Conservation (phyloP, 2,113 vertebrate genomes). For the Merops nubicus region DNA sequence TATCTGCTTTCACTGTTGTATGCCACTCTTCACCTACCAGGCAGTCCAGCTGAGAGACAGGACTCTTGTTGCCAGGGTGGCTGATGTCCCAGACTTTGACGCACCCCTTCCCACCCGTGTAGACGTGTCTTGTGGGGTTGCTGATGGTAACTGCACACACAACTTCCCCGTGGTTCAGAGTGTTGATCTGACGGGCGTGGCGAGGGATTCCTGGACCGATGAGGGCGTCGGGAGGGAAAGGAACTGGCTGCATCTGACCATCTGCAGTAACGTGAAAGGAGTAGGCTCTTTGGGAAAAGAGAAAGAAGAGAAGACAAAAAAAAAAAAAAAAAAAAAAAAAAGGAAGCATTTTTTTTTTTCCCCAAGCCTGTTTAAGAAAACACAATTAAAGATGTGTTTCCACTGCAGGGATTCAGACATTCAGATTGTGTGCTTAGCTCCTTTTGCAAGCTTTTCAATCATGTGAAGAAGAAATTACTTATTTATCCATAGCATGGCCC, state of each 20-base stretch:
- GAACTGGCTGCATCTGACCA: slow-evolving; percentile 85
- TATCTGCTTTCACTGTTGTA: not conserved
- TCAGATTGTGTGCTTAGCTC: not conserved
- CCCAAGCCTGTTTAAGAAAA: not conserved
- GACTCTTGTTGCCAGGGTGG: slow-evolving; percentile 86
- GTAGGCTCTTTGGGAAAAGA: too few species aligned
- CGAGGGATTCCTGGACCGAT: slow-evolving; percentile 85
- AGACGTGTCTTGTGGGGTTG: slow-evolving; percentile 84
- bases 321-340: not conserved
- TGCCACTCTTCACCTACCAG: slow-evolving; percentile 71
- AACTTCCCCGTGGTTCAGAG: slow-evolving; percentile 84
- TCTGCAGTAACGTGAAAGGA: slow-evolving; percentile 84
- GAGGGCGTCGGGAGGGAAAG: slow-evolving; percentile 84
- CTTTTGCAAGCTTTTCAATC: not conserved
- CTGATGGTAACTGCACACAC: slow-evolving; percentile 87
- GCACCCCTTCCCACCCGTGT: slow-evolving; percentile 84
- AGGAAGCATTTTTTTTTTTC: too few species aligned
- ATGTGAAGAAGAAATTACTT: not conserved
- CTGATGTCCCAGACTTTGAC: slow-evolving; percentile 88
- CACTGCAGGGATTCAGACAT: not conserved
- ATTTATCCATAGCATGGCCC: not conserved
- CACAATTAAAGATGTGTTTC: not conserved
- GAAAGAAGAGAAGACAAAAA: too few species aligned
- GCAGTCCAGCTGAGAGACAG: slow-evolving; percentile 86
- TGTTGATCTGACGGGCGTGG: slow-evolving; percentile 86